Evolutionary conservation across 2,888 invertebrate genomes (phyloP).

Genomic region (Mermis nigrescens): DNA sequence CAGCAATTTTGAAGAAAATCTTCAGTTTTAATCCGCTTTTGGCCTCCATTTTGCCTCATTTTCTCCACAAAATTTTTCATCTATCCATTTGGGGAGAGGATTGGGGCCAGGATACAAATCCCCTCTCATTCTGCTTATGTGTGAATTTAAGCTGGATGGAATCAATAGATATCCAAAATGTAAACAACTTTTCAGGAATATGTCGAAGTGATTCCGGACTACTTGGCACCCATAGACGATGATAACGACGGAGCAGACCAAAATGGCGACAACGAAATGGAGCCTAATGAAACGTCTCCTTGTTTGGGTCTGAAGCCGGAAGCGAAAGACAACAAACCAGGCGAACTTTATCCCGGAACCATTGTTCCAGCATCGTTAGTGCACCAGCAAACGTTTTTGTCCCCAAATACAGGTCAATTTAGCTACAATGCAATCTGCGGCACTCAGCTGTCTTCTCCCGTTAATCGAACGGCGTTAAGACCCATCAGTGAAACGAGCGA

Average conservation of each 20-base stretch:
- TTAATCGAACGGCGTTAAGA: not conserved
- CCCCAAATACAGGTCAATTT: not conserved
- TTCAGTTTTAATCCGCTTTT: no score
- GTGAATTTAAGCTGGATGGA: no score
- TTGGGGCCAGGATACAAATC: no score
- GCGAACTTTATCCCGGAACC: no score
- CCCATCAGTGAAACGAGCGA: slow-evolving; percentile 9
- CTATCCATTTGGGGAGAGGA: no score
- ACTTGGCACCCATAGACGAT: not conserved
- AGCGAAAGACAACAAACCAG: not conserved
- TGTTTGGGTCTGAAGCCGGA: no score
- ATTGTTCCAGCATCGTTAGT: not conserved
- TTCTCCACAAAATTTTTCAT: no score
- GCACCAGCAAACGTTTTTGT: no score
- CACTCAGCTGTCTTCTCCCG: slow-evolving; percentile 5
- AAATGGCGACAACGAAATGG: not conserved
- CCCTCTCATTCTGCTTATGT: no score
- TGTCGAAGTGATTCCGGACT: slow-evolving; percentile 6
- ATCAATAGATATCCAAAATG: no score
- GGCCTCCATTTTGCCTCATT: no score
- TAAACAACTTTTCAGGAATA: slow-evolving; percentile 1
- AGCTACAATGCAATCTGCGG: not conserved
- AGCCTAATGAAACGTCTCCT: not conserved
- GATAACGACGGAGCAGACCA: not conserved
- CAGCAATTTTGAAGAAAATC: no score